Conservation (phyloP, 2,113 vertebrate genomes). For the Engraulis encrasicolus region DNA sequence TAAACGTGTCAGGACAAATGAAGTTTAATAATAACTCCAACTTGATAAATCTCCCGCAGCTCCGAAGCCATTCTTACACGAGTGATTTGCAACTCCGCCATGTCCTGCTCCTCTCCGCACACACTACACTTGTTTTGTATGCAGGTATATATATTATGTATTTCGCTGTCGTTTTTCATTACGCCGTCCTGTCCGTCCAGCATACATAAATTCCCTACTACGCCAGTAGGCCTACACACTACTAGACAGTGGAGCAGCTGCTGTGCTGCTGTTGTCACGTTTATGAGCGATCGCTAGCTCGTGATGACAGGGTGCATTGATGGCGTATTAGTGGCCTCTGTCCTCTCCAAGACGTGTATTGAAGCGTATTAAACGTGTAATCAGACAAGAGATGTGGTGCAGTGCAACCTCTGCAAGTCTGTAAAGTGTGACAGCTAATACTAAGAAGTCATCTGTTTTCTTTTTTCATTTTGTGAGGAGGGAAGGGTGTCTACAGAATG, state of each 20-base stretch:
- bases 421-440: neutral
- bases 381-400: neutral
- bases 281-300: neutral
- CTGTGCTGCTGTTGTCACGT: constrained; percentile 14
- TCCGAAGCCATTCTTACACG: neutral
- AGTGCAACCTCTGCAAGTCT: neutral
- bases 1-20: constrained; percentile 1
- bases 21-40: neutral
- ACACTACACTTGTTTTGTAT: too few species aligned
- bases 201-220: constrained; percentile 4
- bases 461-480: too few species aligned
- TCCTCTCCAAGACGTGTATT: neutral
- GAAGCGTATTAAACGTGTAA: neutral
- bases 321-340: neutral
- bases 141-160: neutral
- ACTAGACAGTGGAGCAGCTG: constrained; percentile 6
- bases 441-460: too few species aligned
- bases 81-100: neutral
- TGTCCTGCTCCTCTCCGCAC: neutral
- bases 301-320: neutral
- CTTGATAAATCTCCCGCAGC: neutral
- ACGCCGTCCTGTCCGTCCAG: neutral
- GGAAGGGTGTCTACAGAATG: too few species aligned
- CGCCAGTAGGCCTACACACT: too few species aligned
- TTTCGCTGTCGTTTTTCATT: constrained; percentile 1